Evolutionary conservation across 2,113 vertebrate species (phyloP).

Genomic region (Cheirogaleus medius): DNA sequence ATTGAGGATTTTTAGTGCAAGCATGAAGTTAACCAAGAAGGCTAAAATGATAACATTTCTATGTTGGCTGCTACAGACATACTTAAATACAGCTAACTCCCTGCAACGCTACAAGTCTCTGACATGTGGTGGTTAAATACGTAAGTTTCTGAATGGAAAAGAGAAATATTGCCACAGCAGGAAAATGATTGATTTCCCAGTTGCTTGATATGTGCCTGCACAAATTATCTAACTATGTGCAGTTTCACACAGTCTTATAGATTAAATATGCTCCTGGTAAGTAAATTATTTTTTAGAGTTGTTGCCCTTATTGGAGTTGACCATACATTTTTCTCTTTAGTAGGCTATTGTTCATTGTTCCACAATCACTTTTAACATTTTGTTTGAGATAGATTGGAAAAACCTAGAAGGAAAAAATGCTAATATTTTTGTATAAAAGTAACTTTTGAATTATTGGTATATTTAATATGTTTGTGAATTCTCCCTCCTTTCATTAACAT

Average conservation of each 20-base stretch:
- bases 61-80: not conserved
- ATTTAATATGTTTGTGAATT: not conserved
- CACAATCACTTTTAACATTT: not conserved
- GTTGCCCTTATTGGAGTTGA: not conserved
- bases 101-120: not conserved
- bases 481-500: not conserved
- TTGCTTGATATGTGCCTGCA: not conserved
- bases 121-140: not conserved
- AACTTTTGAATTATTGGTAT: not conserved
- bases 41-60: not conserved
- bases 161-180: not conserved
- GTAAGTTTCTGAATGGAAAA: not conserved
- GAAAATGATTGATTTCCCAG: slow-evolving; percentile 15
- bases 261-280: slow-evolving; percentile 5
- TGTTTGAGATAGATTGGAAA: slow-evolving; percentile 14
- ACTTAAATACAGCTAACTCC: not conserved
- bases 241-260: not conserved
- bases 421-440: not conserved
- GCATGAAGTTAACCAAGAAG: not conserved
- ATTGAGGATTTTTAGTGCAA: not conserved
- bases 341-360: not conserved
- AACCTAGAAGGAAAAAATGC: not conserved
- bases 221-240: not conserved
- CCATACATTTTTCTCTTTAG: not conserved
- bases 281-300: not conserved